Evolutionary conservation across 1,140 invertebrate species (phyloP).

Genomic region (Lepidurus couesii): DNA sequence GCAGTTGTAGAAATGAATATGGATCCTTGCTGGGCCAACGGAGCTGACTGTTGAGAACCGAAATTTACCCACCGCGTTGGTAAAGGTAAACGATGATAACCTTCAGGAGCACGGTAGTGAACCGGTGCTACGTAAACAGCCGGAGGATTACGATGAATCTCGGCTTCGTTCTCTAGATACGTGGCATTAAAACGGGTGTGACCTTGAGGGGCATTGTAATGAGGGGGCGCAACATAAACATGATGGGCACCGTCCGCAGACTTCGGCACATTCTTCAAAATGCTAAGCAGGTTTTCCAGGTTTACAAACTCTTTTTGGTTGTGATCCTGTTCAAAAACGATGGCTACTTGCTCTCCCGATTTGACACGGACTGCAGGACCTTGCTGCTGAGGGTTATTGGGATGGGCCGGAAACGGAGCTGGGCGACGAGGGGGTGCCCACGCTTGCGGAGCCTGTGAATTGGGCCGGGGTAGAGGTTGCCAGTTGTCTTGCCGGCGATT

Average conservation of each 20-base stretch:
- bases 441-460: not conserved
- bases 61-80: constrained; percentile 29
- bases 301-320: constrained; percentile 16
- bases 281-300: not conserved
- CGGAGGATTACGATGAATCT: constrained; percentile 25
- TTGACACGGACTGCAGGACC: constrained; percentile 22
- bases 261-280: not conserved
- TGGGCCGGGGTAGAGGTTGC: not conserved
- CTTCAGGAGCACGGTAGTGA: constrained; percentile 28
- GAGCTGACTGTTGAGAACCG: not conserved
- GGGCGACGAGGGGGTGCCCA: not conserved
- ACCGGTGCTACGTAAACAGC: constrained; percentile 31
- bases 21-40: not conserved
- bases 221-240: constrained; percentile 25
- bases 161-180: constrained; percentile 23
- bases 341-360: constrained; percentile 19
- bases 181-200: constrained; percentile 29
- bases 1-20: constrained; percentile 1
- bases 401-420: not conserved
- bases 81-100: constrained; percentile 29
- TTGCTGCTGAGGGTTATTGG: not conserved
- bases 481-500: constrained; percentile 10
- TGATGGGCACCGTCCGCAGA: constrained; percentile 26
- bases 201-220: constrained; percentile 26
- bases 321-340: constrained; percentile 9